These are phyloP conservation scores for Coremacera marginata DNA, from an alignment of 2,888 invertebrate genomes.

Conservation along the genomic window DNA sequence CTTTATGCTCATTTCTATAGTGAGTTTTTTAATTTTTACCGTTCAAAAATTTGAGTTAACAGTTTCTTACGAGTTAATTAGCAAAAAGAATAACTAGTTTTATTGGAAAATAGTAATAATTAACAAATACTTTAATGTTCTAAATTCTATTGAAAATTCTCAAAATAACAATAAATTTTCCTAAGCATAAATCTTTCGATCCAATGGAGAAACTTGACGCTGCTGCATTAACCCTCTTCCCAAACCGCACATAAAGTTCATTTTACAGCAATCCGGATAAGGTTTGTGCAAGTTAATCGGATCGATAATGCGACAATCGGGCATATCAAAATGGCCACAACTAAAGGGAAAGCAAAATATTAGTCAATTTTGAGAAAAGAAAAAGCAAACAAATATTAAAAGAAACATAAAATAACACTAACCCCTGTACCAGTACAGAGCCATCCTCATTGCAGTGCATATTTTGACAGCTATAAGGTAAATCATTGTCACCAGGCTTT, in stretches of 20 bases:
- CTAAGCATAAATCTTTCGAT: slow-evolving; percentile 44
- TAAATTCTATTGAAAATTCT: too few relatives aligned
- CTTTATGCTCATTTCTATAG: too few relatives aligned
- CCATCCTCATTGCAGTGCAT: slow-evolving; percentile 54
- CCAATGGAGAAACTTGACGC: slow-evolving; percentile 46
- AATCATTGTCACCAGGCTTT: slow-evolving; percentile 49
- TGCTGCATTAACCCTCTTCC: slow-evolving; percentile 42
- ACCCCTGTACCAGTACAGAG: slow-evolving; percentile 54
- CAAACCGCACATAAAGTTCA: slow-evolving; percentile 52
- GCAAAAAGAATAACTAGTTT: too few relatives aligned
- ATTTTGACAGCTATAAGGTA: slow-evolving; percentile 52
- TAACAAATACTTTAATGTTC: too few relatives aligned
- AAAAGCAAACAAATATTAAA: too few relatives aligned
- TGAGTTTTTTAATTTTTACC: too few relatives aligned
- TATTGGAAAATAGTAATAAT: too few relatives aligned
- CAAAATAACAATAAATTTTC: not conserved
- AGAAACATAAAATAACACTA: slow-evolving; percentile 19
- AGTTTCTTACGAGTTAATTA: too few relatives aligned
- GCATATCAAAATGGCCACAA: slow-evolving; percentile 50
- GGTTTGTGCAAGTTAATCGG: slow-evolving; percentile 46
- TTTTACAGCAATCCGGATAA: slow-evolving; percentile 55
- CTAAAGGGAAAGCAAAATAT: slow-evolving; percentile 35
- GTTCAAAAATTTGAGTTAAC: too few relatives aligned
- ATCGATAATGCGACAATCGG: slow-evolving; percentile 49
- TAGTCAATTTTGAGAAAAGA: too few relatives aligned